These are phyloP conservation scores for Sylvilagus floridanus DNA, from an alignment of 2,797 vertebrate species.

Conservation along the genomic window DNA sequence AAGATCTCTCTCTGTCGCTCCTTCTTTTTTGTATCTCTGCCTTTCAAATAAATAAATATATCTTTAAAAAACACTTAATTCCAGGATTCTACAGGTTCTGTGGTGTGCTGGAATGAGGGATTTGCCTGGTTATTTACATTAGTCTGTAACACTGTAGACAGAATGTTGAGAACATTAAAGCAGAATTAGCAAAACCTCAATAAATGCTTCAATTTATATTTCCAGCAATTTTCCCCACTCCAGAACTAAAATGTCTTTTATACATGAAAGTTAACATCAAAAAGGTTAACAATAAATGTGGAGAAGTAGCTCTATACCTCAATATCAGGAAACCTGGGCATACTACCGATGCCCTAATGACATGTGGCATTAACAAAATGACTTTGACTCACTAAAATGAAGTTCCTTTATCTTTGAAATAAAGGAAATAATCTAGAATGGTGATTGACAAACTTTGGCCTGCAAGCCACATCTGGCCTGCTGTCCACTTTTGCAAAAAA, in stretches of 20 bases:
- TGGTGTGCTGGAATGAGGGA: neutral
- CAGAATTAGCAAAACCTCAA: neutral
- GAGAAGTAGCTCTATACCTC: neutral
- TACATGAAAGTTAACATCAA: neutral
- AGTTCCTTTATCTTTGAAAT: neutral
- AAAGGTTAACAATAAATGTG: neutral
- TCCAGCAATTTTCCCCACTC: neutral
- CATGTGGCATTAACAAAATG: slow-evolving; percentile 18
- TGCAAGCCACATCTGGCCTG: neutral
- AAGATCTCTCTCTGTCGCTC: no score
- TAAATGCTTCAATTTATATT: neutral
- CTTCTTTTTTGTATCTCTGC: no score
- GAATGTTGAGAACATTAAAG: neutral
- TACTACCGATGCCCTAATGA: neutral
- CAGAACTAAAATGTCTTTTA: neutral
- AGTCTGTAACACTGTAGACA: neutral
- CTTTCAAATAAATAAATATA: no score
- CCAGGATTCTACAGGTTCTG: neutral
- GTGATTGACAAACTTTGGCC: neutral
- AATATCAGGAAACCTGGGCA: neutral
- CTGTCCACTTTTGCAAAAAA: neutral
- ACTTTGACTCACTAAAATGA: neutral
- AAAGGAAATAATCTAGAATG: neutral
- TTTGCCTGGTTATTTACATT: neutral
- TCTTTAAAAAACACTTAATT: no score